phyloP scores from a whole-genome alignment of 1,140 invertebrate species.

The Cherax destructor region DNA sequence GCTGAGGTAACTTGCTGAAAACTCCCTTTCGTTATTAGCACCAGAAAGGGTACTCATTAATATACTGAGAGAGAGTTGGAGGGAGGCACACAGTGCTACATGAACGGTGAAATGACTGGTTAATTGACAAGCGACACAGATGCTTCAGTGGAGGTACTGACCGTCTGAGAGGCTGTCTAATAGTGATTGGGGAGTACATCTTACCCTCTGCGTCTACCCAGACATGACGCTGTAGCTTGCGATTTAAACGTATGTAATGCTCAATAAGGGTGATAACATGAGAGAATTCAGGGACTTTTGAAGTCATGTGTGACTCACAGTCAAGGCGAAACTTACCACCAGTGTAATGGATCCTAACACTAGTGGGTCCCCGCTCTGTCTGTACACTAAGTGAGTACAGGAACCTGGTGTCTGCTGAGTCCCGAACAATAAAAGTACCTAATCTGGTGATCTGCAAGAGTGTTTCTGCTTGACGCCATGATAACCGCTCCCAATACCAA shows the following conservation, averaged over 20 bases:
- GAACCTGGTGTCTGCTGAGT: constrained; percentile 86
- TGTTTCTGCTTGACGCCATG: constrained; percentile 68
- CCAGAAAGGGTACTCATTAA: constrained; percentile 62
- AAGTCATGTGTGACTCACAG: constrained; percentile 78
- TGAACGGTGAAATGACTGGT: constrained; percentile 38
- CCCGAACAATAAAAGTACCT: constrained; percentile 85
- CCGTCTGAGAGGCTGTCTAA: constrained; percentile 81
- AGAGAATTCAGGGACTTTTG: constrained; percentile 84
- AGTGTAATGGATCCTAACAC: constrained; percentile 85
- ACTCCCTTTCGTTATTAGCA: constrained; percentile 28
- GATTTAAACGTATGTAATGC: constrained; percentile 79
- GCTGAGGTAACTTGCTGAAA: neutral
- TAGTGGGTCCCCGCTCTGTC: constrained; percentile 87
- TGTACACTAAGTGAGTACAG: constrained; percentile 89
- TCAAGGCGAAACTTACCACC: constrained; percentile 86
- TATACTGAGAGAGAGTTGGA: constrained; percentile 30
- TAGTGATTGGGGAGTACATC: constrained; percentile 83
- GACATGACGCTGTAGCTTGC: constrained; percentile 77
- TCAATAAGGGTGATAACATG: constrained; percentile 85
- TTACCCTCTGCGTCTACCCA: constrained; percentile 86
- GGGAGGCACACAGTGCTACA: constrained; percentile 26
- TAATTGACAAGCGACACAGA: constrained; percentile 76
- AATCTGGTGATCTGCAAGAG: constrained; percentile 58
- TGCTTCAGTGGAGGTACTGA: constrained; percentile 81
- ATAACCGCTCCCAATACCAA: constrained; percentile 68